Evolutionary conservation across 2,888 invertebrate genomes (phyloP).

Genomic region (Copidosoma aretas): DNA sequence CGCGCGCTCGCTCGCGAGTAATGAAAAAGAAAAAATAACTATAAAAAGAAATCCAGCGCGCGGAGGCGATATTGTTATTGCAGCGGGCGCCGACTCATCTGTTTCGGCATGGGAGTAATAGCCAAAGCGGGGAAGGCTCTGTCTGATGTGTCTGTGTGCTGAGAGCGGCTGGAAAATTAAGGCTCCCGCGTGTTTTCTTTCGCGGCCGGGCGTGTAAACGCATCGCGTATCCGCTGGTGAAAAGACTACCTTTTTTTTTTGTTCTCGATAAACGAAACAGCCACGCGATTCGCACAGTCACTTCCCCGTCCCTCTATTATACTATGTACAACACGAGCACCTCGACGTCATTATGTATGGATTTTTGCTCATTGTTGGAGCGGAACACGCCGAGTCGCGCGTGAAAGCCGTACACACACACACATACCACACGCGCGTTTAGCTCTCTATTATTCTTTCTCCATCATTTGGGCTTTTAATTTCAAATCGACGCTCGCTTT

Average conservation of each 20-base stretch:
- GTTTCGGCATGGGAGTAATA: too few relatives aligned
- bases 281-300: slow-evolving; percentile 48
- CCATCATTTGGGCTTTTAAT: neutral
- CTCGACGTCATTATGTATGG: neutral
- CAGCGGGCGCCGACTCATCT: slow-evolving; percentile 57
- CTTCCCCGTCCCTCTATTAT: slow-evolving; percentile 51
- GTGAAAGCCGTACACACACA: neutral
- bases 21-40: neutral
- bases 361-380: slow-evolving; percentile 12
- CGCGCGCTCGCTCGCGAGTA: slow-evolving; percentile 2
- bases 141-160: too few relatives aligned
- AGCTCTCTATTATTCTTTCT: neutral
- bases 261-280: neutral
- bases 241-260: neutral
- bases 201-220: neutral
- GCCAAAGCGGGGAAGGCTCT: too few relatives aligned
- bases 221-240: neutral
- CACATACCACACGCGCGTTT: neutral
- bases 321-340: slow-evolving; percentile 23
- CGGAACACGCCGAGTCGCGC: neutral
- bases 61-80: slow-evolving; percentile 56
- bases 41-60: slow-evolving; percentile 17
- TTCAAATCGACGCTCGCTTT: neutral
- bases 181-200: slow-evolving; percentile 53
- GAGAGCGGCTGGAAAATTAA: slow-evolving; percentile 41